Percentiles rank a stretch among this genome's conserved stretches.
phyloP scores from a whole-genome alignment of 1,140 invertebrate species.

The Cherax destructor region DNA sequence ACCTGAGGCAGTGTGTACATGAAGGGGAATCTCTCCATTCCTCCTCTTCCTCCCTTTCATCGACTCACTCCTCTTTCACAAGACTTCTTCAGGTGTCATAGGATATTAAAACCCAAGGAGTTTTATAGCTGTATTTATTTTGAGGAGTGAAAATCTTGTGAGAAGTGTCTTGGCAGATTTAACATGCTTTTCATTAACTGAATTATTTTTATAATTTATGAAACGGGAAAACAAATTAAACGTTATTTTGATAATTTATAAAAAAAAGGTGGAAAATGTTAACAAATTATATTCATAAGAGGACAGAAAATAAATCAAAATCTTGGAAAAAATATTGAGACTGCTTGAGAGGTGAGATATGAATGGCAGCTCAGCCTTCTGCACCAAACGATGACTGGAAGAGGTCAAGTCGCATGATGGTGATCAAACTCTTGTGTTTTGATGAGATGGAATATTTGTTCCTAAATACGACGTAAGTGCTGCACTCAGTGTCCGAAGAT shows the following conservation, averaged over 20 bases:
- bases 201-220: constrained; percentile 27
- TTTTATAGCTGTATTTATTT: constrained; percentile 3
- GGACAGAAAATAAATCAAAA: not conserved
- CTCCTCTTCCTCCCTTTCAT: constrained; percentile 64
- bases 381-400: not conserved
- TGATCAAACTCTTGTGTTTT: not conserved
- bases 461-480: constrained; percentile 29
- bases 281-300: no score
- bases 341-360: constrained; percentile 5
- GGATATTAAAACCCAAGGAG: not conserved
- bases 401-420: not conserved
- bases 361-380: constrained; percentile 38
- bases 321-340: not conserved
- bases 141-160: constrained; percentile 18
- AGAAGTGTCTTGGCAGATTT: not conserved
- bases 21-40: constrained; percentile 56
- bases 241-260: no score
- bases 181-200: not conserved
- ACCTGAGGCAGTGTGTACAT: constrained; percentile 55
- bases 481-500: not conserved
- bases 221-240: not conserved
- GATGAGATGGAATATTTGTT: constrained; percentile 41
- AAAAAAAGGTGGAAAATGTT: not conserved
- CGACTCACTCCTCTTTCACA: constrained; percentile 65
- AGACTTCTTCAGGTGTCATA: constrained; percentile 61